phyloP scores from a whole-genome alignment of 2,113 vertebrate genomes.

The Phrynosoma platyrhinos region DNA sequence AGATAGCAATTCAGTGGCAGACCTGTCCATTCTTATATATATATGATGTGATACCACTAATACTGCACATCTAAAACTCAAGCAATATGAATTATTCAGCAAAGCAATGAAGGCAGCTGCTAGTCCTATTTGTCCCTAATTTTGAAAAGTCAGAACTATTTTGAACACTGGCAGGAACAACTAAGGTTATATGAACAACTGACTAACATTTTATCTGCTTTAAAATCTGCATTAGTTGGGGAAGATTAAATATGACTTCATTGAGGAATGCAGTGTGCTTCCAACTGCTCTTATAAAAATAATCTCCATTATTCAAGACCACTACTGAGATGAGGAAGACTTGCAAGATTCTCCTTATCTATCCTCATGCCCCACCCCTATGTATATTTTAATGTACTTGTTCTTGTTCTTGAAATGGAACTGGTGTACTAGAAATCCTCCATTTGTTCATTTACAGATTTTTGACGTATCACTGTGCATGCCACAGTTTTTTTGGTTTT shows the following conservation, averaged over 20 bases:
- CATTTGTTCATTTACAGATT: background rate
- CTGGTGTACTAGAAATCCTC: background rate
- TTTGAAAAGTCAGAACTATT: conserved; percentile 62
- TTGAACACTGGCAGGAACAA: conserved; percentile 48
- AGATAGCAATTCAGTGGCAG: conserved; percentile 39
- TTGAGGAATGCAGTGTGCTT: background rate
- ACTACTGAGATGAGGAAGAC: no score
- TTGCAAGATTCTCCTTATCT: no score
- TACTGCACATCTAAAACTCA: conserved; percentile 38
- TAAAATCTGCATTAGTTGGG: background rate
- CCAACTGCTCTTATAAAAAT: no score
- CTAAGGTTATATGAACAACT: conserved; percentile 57
- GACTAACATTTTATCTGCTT: conserved; percentile 42
- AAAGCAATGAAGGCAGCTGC: conserved; percentile 66
- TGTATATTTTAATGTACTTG: no score
- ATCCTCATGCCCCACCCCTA: no score
- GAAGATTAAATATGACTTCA: background rate
- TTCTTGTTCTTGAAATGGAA: background rate
- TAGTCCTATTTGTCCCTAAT: conserved; percentile 61
- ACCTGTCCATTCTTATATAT: background rate
- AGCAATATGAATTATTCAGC: conserved; percentile 72
- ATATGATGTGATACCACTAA: conserved; percentile 38
- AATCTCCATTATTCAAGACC: no score
- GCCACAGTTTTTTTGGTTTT: no score
- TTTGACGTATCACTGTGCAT: background rate